Evolutionary conservation across 2,113 vertebrate genomes (phyloP), one percentile per base, ranked within the genome.

Genomic region (Scomber japonicus): DNA sequence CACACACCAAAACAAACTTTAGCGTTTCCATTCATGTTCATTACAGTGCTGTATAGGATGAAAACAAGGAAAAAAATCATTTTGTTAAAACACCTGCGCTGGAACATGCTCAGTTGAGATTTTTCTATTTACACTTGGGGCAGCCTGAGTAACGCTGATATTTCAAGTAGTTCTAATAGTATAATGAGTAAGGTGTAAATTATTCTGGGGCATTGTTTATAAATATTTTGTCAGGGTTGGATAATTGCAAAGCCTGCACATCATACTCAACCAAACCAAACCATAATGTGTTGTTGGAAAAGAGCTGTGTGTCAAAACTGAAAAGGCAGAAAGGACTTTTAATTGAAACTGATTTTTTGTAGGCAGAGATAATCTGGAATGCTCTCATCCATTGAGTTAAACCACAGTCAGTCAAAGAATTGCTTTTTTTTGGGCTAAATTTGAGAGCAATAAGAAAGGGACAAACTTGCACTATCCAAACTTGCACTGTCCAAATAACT

Each of bases 1-100:
- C 21, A 78, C 35, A 77, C 62, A 21, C 72, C 65, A 40, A 56
- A 84, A 82, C 81, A 81, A 82, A 88, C 84, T 49, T 78, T 50
- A 6, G 2, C 78, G 54, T 16, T 63, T 72, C 16, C 69, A 8
- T 77, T 73, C 71, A 62, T 56, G 46, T 72, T 31, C 65, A 51
- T 72, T 49, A 75, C 73, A 40, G 12, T n/a, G 50, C n/a, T 64
- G 59, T 21, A 44, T 57, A 53, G 31, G 73, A 81, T 56, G 21
- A 76, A 70, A 65, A 57, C 24, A 11, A 73, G 56, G 55, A n/a
- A 40, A 67, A 67, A 51, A 4, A 6, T 64, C 35, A 40, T 13
- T 31, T 60, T 54, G 66, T 64, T 71, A 48, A 44, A 49, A 53
- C 46, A 66, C 66, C 60, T 68, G 40, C 8, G 1, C 44, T 17